A percentile compares a stretch with the other conserved stretches of the same genome.
phyloP scores from a whole-genome alignment of 2,888 invertebrate species.

The Latrodectus hesperus region DNA sequence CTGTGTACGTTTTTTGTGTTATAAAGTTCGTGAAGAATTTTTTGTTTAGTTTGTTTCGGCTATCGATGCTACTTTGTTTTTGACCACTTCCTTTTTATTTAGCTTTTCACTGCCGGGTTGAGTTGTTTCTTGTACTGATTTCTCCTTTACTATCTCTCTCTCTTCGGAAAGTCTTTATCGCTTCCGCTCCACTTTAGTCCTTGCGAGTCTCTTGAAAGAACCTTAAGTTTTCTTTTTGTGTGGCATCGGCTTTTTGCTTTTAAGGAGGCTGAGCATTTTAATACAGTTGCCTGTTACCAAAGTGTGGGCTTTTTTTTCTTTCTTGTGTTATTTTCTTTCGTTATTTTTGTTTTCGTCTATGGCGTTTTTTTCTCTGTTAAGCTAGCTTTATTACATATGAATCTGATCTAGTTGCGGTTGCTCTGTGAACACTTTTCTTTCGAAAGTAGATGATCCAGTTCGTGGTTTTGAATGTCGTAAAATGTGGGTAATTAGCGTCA shows the following conservation, averaged over 20 bases:
- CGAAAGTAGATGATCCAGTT: too few relatives aligned
- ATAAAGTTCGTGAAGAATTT: background rate
- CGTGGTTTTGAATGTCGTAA: too few relatives aligned
- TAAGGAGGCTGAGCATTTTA: background rate
- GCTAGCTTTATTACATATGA: too few relatives aligned
- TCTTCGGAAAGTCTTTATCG: constrained; percentile 19
- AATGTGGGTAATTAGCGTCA: too few relatives aligned
- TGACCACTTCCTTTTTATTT: constrained; percentile 23
- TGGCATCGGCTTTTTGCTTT: background rate
- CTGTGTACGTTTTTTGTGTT: background rate
- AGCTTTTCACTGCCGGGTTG: constrained; percentile 1
- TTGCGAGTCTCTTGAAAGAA: constrained; percentile 1
- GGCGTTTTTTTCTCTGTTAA: too few relatives aligned
- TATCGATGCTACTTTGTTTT: constrained; percentile 12
- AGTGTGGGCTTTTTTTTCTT: background rate
- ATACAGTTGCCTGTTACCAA: background rate
- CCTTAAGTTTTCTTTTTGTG: background rate
- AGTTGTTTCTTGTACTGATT: background rate
- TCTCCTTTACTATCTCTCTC: background rate
- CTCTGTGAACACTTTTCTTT: too few relatives aligned
- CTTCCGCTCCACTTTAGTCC: constrained; percentile 21
- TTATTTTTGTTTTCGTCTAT: too few relatives aligned
- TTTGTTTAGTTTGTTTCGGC: background rate
- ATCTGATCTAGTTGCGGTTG: too few relatives aligned
- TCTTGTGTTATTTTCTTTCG: background rate